phyloP scores from a whole-genome alignment of 2,113 vertebrate species.

The Takifugu flavidus region DNA sequence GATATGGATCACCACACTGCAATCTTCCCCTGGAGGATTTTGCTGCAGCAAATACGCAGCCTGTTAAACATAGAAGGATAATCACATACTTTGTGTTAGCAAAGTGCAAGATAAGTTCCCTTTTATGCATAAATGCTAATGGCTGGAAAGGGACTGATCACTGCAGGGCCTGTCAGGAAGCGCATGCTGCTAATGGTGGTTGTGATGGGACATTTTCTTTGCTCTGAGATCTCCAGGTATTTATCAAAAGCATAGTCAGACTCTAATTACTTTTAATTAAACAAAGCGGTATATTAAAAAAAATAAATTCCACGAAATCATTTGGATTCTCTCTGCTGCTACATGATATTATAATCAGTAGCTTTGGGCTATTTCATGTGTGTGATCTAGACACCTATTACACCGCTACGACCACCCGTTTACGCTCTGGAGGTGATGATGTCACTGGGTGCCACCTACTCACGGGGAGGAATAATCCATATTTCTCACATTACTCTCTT shows the following conservation, averaged over 20 bases:
- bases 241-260: constrained; percentile 40
- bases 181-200: constrained; percentile 29
- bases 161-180: constrained; percentile 27
- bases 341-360: no score
- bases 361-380: no score
- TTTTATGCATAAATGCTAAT: constrained; percentile 58
- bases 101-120: constrained; percentile 49
- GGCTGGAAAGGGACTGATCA: constrained; percentile 43
- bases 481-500: constrained; percentile 1
- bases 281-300: constrained; percentile 33
- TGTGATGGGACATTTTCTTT: constrained; percentile 40
- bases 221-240: constrained; percentile 51
- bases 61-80: constrained; percentile 67
- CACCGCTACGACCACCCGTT: no score
- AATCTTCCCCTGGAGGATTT: constrained; percentile 55
- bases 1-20: constrained; percentile 66
- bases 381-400: no score
- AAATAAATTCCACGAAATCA: constrained; percentile 15
- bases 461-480: no score
- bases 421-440: no score
- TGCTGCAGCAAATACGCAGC: constrained; percentile 58
- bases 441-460: no score
- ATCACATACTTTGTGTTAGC: constrained; percentile 66
- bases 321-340: constrained; percentile 10
- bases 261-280: constrained; percentile 51